Conservation (phyloP, 2,113 vertebrate species). For the Caretta caretta region DNA sequence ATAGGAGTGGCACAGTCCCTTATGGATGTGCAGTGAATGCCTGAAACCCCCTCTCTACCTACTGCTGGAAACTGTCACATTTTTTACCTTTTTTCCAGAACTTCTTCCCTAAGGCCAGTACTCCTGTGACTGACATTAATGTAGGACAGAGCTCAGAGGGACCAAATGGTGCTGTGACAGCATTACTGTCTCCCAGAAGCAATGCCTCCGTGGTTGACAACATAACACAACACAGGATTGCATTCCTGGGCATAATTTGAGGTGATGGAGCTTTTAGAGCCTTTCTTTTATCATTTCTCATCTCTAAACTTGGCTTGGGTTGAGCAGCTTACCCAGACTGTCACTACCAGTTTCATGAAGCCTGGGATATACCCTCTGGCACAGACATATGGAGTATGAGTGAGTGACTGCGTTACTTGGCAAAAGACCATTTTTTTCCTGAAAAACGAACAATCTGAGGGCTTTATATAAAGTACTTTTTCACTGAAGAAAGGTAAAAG, state of each 20-base stretch:
- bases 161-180: not conserved
- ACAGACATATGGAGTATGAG: slow-evolving; percentile 32
- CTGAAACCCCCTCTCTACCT: not conserved
- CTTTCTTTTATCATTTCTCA: not conserved
- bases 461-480: not conserved
- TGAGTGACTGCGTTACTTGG: slow-evolving; percentile 62
- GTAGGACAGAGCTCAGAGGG: not conserved
- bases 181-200: not conserved
- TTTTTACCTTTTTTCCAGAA: slow-evolving; percentile 48
- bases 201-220: not conserved
- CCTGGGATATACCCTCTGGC: slow-evolving; percentile 59
- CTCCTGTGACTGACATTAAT: slow-evolving; percentile 36
- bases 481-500: slow-evolving; percentile 25
- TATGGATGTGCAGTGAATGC: rapidly evolving
- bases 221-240: rapidly evolving
- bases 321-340: slow-evolving; percentile 46
- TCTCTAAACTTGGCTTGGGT: not conserved
- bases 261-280: not conserved
- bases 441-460: slow-evolving; percentile 54
- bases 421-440: slow-evolving; percentile 31
- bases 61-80: slow-evolving; percentile 1
- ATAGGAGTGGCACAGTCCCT: slow-evolving; percentile 39
- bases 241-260: not conserved
- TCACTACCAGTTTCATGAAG: slow-evolving; percentile 17
- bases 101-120: not conserved